Evolutionary conservation across 2,113 vertebrate genomes (phyloP).

Genomic region (Alexandromys fortis): DNA sequence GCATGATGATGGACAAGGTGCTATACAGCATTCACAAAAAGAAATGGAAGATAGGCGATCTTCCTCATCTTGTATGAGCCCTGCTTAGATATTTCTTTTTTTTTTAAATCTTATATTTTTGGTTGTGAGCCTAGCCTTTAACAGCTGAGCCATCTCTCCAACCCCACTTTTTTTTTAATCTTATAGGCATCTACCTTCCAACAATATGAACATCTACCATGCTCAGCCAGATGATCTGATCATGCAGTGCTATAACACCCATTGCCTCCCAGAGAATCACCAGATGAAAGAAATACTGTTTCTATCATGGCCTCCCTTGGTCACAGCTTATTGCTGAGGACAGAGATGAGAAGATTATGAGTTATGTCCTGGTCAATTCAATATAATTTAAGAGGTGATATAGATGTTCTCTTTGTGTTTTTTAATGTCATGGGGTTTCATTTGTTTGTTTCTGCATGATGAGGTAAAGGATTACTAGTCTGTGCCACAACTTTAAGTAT

Average conservation of each 20-base stretch:
- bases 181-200: neutral
- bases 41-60: slow-evolving; percentile 84
- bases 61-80: slow-evolving; percentile 82
- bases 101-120: no score
- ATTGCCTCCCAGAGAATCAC: neutral
- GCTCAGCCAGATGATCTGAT: neutral
- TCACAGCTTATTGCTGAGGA: neutral
- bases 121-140: no score
- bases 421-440: neutral
- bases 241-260: neutral
- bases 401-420: neutral
- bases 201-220: neutral
- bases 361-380: neutral
- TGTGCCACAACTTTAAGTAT: neutral
- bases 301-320: neutral
- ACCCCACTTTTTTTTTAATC: neutral
- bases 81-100: slow-evolving; percentile 74
- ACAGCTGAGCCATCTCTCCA: no score
- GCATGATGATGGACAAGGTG: slow-evolving; percentile 98
- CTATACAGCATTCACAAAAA: slow-evolving; percentile 98
- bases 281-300: neutral
- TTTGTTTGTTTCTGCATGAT: neutral
- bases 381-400: neutral
- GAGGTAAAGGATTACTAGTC: neutral
- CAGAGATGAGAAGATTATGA: neutral